Base-by-base conservation (phyloP, 2,113 vertebrate species). In the Mus pahari region DNA sequence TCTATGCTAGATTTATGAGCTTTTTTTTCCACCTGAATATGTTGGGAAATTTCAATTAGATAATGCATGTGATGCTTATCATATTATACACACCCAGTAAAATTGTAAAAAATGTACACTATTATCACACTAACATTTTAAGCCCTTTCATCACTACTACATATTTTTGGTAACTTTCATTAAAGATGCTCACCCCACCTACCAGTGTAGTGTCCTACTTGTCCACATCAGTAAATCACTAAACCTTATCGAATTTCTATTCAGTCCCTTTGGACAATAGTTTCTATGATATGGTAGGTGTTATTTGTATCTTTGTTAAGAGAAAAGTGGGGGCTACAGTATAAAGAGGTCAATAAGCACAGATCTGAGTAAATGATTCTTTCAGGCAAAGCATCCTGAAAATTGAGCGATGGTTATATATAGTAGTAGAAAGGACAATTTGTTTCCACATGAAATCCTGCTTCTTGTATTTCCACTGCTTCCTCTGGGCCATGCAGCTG, bases 1-100 rank as follows among this genome's bases (percentile, higher is more conserved):
- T 60, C n/a, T 22, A 74, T 45, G 22, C 62, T 92, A 74, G 20
- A 70, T 81, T 86, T 94, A 78, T 73, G 53, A 93, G 20, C 20
- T 14, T 64, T 92, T 89, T 90, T 89, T 26, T 7, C 88, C 12
- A 75, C 33, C 10, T 82, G 53, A 84, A 39, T 90, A 33, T 71
- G 5, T 95, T 77, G 16, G 24, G 19, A 79, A 36, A 73, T 53
- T 83, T 96, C 79, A 94, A 74, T 79, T 64, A 86, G 86, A 71
- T 78, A 55, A n/a, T 89, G 1, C 20, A 86, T 86, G 42, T 64
- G 17, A 26, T 83, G 3, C 58, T 97, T 92, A 75, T 22, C 77
- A 91, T 66, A 50, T 45, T 78, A 17, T 24, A 7, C 55, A 71
- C 7, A 84, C 3, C 39, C 19, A 55, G n/a, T 60, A 84, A 81